phyloP scores from a whole-genome alignment of 2,113 vertebrate species.

The Morphnarchus princeps region DNA sequence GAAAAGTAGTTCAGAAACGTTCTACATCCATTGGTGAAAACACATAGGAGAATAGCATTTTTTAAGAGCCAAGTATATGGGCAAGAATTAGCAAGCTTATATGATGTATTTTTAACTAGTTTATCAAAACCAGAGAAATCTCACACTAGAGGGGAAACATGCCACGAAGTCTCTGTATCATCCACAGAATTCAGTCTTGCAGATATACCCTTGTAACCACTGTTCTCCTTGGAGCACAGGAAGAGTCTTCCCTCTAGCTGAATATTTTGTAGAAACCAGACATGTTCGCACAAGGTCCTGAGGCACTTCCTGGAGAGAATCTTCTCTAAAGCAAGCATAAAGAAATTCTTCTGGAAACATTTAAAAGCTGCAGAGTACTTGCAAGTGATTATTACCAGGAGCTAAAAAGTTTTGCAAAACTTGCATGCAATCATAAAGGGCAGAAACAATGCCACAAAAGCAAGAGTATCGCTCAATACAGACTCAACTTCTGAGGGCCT shows the following conservation, averaged over 20 bases:
- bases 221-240: neutral
- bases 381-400: neutral
- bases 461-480: neutral
- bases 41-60: neutral
- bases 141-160: neutral
- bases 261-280: neutral
- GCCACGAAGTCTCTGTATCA: neutral
- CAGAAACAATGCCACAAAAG: neutral
- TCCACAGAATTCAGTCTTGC: neutral
- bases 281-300: rapidly evolving
- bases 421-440: neutral
- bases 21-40: neutral
- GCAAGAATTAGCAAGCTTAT: neutral
- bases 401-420: neutral
- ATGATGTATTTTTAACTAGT: neutral
- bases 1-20: neutral
- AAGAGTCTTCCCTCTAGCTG: neutral
- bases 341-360: neutral
- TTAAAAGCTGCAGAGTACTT: neutral
- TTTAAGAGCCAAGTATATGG: neutral
- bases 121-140: neutral
- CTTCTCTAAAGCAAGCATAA: neutral
- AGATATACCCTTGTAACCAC: neutral
- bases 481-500: neutral
- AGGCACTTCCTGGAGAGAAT: neutral